Base-by-base conservation (phyloP, 2,113 vertebrate species). In the Cervus canadensis region DNA sequence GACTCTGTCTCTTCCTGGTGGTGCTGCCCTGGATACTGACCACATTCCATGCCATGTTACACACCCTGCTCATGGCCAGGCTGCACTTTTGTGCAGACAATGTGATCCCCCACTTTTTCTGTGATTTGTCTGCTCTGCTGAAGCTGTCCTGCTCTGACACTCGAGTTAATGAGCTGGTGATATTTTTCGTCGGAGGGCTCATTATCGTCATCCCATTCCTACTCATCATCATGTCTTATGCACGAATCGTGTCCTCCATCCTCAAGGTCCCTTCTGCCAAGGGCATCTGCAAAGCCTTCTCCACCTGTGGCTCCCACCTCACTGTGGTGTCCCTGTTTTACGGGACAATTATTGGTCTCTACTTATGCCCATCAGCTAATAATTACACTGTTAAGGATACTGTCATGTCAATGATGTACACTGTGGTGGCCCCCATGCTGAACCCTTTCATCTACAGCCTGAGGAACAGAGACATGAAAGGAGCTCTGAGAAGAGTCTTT, bases 91-190 rank as follows among this genome's bases (percentile, higher is more conserved):
- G 96, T 85, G 85, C 14, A 0, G 33, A 96, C 33, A 97, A 93
- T 1, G 45, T 93, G 56, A 98, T 98, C 48, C 64, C 94, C 14
- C 97, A 98, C 56, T 98, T 98, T 89, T 98, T 98, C 93, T 98
- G 43, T 92, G 67, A 74, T 0, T 0, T 0, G 1, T 71, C n/a
- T 71, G 67, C 67, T 3, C 4, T 71, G 19, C 67, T 71, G 9
- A 71, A 36, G 67, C 67, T 71, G 67, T 71, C 67, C 67, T 71
- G 67, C n/a, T 71, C 67, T 71, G n/a, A 71, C 67, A 71, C n/a
- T 71, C 4, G n/a, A 12, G n/a, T 71, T 0, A 71, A 71, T 40
- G n/a, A 71, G 4, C 67, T 71, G 17, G 67, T 71, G 67, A 71
- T 71, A 36, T 0, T 71, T 71, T 11, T 2, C 0, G 0, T 6